Percentiles rank a stretch among this genome's conserved stretches.
Evolutionary conservation across 1,140 invertebrate genomes (phyloP).

Genomic region (Holcopasites calliopsidis): DNA sequence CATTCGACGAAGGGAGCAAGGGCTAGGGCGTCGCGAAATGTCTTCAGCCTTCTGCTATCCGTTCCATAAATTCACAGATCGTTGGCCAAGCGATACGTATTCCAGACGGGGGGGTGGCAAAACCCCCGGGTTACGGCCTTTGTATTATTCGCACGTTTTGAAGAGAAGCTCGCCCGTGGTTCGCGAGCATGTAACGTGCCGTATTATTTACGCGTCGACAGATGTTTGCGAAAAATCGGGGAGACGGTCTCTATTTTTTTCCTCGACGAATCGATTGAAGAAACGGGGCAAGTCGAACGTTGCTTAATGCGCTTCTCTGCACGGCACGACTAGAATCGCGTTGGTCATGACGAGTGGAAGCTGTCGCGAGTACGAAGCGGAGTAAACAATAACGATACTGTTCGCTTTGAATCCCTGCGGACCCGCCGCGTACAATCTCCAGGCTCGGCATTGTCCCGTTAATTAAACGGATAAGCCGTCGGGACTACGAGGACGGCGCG

Average conservation of each 20-base stretch:
- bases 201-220: constrained; percentile 5
- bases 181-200: neutral
- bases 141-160: constrained; percentile 30
- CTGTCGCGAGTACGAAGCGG: constrained; percentile 15
- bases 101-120: no score
- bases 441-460: constrained; percentile 74
- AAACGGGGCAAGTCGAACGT: neutral
- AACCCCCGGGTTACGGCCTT: neutral
- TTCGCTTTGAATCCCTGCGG: constrained; percentile 58
- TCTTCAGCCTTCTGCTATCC: constrained; percentile 11
- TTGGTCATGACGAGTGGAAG: neutral
- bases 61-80: constrained; percentile 31
- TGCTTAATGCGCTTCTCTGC: neutral
- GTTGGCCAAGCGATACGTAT: neutral
- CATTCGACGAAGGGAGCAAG: neutral
- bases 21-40: neutral
- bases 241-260: no score
- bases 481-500: constrained; percentile 33
- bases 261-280: neutral
- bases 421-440: constrained; percentile 62
- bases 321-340: neutral
- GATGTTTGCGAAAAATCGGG: no score
- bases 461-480: constrained; percentile 78
- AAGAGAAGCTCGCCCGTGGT: constrained; percentile 24
- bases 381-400: constrained; percentile 69